phyloP scores from a whole-genome alignment of 1,140 invertebrate genomes.

The Drosophila serrata region DNA sequence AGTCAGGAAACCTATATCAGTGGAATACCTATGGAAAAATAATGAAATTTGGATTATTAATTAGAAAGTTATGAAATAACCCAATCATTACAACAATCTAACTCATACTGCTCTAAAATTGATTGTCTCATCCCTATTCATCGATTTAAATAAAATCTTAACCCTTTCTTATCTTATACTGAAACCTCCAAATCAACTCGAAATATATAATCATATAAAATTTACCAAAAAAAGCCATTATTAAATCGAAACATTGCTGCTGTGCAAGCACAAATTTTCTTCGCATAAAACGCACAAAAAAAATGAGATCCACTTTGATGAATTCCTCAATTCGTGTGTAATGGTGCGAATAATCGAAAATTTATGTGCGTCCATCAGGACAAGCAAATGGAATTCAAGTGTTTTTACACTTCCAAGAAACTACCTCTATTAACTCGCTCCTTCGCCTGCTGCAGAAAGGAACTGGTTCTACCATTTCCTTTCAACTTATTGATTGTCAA shows the following conservation, averaged over 20 bases:
- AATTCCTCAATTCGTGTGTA: constrained; percentile 52
- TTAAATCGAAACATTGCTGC: constrained; percentile 17
- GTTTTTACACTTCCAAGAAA: constrained; percentile 62
- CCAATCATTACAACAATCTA: too few species aligned
- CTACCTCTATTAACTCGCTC: constrained; percentile 60
- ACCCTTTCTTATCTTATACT: not conserved
- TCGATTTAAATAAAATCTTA: not conserved
- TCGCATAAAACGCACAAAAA: constrained; percentile 2
- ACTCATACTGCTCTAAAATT: too few species aligned
- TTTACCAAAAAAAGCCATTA: constrained; percentile 27
- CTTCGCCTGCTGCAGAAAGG: not conserved
- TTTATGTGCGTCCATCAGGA: constrained; percentile 64
- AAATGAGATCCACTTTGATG: constrained; percentile 38
- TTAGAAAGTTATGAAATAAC: not conserved
- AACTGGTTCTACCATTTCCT: constrained; percentile 4
- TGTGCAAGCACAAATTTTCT: constrained; percentile 6
- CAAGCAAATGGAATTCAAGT: constrained; percentile 52
- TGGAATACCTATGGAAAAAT: not conserved
- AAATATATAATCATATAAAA: not conserved
- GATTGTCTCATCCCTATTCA: too few species aligned
- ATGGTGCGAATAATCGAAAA: constrained; percentile 68
- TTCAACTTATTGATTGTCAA: constrained; percentile 56
- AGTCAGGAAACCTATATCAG: too few species aligned
- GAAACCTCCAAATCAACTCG: not conserved
- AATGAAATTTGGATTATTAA: not conserved